Evolutionary conservation across 2,113 vertebrate species (phyloP).

Genomic region (Ramphastos sulfuratus): DNA sequence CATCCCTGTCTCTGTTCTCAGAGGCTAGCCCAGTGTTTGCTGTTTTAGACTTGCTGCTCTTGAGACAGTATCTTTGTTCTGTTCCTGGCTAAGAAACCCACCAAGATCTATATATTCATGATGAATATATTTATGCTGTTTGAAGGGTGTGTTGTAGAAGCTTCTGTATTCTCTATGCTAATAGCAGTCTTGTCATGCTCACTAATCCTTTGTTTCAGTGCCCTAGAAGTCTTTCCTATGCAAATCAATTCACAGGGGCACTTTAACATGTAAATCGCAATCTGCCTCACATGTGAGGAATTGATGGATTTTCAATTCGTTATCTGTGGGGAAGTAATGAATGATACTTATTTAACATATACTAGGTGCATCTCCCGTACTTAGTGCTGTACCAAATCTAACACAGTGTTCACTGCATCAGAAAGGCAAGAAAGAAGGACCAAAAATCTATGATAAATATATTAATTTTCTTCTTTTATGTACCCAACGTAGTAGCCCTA

Average conservation of each 20-base stretch:
- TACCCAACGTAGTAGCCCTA: neutral
- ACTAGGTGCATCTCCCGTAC: constrained; percentile 6
- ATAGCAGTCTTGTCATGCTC: constrained; percentile 54
- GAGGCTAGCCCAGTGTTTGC: neutral
- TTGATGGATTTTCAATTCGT: constrained; percentile 70
- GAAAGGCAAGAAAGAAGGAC: neutral
- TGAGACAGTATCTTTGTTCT: neutral
- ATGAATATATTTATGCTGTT: constrained; percentile 43
- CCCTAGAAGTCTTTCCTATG: constrained; percentile 71
- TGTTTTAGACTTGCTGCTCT: neutral
- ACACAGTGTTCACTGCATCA: neutral
- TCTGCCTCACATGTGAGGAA: constrained; percentile 67
- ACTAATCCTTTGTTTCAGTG: constrained; percentile 71
- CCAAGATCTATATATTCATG: constrained; percentile 42
- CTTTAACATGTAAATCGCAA: constrained; percentile 77
- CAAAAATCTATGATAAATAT: neutral
- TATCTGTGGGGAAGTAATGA: constrained; percentile 64
- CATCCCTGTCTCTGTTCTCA: neutral
- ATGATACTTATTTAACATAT: constrained; percentile 56
- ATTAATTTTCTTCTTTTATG: neutral
- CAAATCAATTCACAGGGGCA: constrained; percentile 72
- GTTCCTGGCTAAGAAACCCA: neutral
- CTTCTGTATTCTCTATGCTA: constrained; percentile 63
- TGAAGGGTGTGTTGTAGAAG: constrained; percentile 27
- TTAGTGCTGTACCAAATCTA: neutral